phyloP scores from a whole-genome alignment of 2,888 invertebrate genomes.

The Pachymerium ferrugineum region DNA sequence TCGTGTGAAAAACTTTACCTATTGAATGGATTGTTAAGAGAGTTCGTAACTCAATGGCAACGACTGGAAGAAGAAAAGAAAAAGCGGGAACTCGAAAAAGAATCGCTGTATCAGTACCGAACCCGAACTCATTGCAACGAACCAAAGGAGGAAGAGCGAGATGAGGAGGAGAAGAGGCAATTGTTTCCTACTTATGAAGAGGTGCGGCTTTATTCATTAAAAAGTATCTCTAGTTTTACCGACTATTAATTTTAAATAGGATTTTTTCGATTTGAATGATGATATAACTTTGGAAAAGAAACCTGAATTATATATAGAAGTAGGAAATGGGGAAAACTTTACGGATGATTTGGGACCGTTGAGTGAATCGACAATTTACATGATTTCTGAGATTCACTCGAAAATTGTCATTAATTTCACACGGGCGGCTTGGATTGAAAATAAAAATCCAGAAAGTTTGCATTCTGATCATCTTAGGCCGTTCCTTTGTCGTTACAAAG shows the following conservation, averaged over 20 bases:
- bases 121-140: constrained; percentile 44
- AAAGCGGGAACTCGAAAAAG: constrained; percentile 62
- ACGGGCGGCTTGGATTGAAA: not conserved
- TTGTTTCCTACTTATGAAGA: constrained; percentile 48
- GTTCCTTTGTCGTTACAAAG: constrained; percentile 35
- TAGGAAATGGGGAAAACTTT: not conserved
- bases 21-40: constrained; percentile 50
- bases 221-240: not conserved
- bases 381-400: not conserved
- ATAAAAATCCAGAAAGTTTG: not conserved
- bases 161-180: constrained; percentile 44
- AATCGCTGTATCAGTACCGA: constrained; percentile 55
- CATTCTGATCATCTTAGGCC: constrained; percentile 30
- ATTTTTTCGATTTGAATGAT: not conserved
- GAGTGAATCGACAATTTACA: not conserved
- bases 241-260: not conserved
- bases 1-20: not conserved
- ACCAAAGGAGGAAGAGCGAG: constrained; percentile 46
- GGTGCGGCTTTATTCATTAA: constrained; percentile 37
- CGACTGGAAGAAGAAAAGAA: constrained; percentile 62
- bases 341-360: not conserved
- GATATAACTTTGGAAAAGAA: not conserved
- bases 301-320: not conserved
- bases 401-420: not conserved
- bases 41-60: constrained; percentile 68